Evolutionary conservation across 2,113 vertebrate genomes (phyloP), one percentile per base, ranked within the genome.

Genomic region (Peucedramus taeniatus): DNA sequence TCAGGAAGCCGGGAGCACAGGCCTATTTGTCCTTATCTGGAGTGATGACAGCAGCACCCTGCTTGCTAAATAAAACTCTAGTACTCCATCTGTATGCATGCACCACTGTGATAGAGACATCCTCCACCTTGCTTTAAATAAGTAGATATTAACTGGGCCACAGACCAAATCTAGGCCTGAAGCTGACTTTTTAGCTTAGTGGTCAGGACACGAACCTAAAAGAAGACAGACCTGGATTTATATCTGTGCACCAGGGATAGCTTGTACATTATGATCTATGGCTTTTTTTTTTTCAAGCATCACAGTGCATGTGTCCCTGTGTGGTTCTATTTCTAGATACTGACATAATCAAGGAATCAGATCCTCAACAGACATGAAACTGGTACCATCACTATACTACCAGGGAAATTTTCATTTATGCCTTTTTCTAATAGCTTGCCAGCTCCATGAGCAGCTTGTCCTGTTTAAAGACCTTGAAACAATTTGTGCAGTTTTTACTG

Each of bases 181-280:
- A 92, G 35, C 49, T 93, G 87, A 39, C 77, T 94, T 95, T 94
- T 51, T 71, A 68, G 27, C 23, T 91, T 54, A 71, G 49, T 56
- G 78, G 45, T 84, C 86, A 84, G 87, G 61, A 53, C 44, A 28
- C 40, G 78, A 91, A 87, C 24, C 54, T 75, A 75, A 47, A 69
- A 83, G 60, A 89, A 91, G 84, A 84, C 42, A 95, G 81, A 87
- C 44, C 33, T 91, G 61, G 35, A 79, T 94, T 93, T 85, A 44
- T 56, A 3, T 59, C 69, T 71, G 15, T 87, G 51, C 74, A 76
- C 61, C 65, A 68, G 49, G 51, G 65, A 96, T 24, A 93, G 12
- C n/a, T 51, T 78, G 56, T 68, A 54, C 28, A 49, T 87, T 91
- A 87, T 90, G 86, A 39, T 91, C 93, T 47, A 17, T 93, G 90